Conservation (phyloP, 2,797 vertebrate species). For the Natrix natrix region DNA sequence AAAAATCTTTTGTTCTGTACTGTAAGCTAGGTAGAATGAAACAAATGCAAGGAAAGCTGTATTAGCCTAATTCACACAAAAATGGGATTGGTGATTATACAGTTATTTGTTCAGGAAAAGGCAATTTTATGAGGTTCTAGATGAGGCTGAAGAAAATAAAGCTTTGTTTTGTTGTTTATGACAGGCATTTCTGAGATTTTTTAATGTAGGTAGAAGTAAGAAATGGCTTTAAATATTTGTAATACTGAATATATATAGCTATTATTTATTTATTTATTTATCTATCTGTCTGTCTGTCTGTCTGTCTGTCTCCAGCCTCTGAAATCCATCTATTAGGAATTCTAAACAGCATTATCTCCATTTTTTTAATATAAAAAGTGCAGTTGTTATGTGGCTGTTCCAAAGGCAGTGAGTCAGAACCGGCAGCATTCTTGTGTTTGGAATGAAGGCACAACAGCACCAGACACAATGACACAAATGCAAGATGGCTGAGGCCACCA, state of each 20-base stretch:
- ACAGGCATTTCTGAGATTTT: conserved; percentile 39
- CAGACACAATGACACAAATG: conserved; percentile 49
- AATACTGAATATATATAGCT: background rate
- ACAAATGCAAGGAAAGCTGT: conserved; percentile 54
- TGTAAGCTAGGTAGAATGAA: conserved; percentile 66
- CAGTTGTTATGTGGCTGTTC: conserved; percentile 38
- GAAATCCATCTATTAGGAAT: conserved; percentile 10
- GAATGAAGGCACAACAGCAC: conserved; percentile 66
- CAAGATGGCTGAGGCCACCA: conserved; percentile 75
- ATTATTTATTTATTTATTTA: background rate
- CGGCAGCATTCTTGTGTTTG: background rate
- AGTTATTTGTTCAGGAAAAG: conserved; percentile 31
- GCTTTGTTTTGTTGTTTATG: background rate
- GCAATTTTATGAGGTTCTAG: conserved; percentile 57
- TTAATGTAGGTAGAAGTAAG: conserved; percentile 13
- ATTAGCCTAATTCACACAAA: conserved; percentile 50
- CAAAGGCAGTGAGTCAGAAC: conserved; percentile 21
- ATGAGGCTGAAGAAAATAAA: conserved; percentile 36
- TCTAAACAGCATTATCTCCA: conserved; percentile 8
- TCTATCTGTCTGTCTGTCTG: background rate
- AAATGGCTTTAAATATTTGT: conserved; percentile 26
- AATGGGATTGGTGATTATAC: conserved; percentile 58
- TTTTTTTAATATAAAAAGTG: background rate
- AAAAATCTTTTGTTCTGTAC: conserved; percentile 68
- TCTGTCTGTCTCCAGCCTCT: conserved; percentile 10